A percentile compares a stretch with the other conserved stretches of the same genome.
Conservation (phyloP, 2,797 vertebrate species). For the Neoniphon sammara region DNA sequence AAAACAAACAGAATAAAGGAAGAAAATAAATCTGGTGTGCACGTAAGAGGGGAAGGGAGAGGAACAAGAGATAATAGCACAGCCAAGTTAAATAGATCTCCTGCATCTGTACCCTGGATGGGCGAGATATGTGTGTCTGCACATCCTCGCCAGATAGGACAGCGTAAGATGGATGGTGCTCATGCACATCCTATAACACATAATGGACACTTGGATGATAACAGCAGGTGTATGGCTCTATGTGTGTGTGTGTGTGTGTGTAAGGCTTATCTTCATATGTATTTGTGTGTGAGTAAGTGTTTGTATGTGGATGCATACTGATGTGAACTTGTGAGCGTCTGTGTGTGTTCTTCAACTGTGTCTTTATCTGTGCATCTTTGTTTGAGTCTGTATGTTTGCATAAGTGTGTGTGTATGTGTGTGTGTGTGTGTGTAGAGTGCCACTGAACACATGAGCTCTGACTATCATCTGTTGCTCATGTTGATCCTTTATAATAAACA, state of each 20-base stretch:
- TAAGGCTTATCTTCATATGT: not conserved
- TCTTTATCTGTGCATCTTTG: conserved; percentile 14
- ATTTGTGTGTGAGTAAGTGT: not conserved
- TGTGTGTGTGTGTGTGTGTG: conserved; percentile 7
- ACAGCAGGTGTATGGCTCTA: conserved; percentile 58
- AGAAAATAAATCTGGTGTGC: conserved; percentile 53
- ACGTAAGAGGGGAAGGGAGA: conserved; percentile 17
- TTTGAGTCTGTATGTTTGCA: not conserved
- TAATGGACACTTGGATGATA: conserved; percentile 72
- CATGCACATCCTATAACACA: conserved; percentile 70
- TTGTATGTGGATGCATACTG: not conserved
- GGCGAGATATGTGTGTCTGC: conserved; percentile 63
- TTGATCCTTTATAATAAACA: not conserved
- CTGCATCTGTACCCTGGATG: conserved; percentile 62
- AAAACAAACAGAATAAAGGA: conserved; percentile 30
- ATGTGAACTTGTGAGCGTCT: not conserved
- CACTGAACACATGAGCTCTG: not conserved
- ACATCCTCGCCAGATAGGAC: conserved; percentile 66
- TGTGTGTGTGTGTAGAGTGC: not conserved
- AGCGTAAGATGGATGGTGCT: conserved; percentile 79
- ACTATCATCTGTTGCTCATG: not conserved
- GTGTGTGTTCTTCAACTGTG: conserved; percentile 23
- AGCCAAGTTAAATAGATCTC: conserved; percentile 66
- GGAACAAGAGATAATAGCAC: conserved; percentile 57
- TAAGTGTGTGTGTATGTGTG: not conserved